Base-by-base conservation (phyloP, 2,113 vertebrate species). In the Sinocyclocheilus maitianheensis region DNA sequence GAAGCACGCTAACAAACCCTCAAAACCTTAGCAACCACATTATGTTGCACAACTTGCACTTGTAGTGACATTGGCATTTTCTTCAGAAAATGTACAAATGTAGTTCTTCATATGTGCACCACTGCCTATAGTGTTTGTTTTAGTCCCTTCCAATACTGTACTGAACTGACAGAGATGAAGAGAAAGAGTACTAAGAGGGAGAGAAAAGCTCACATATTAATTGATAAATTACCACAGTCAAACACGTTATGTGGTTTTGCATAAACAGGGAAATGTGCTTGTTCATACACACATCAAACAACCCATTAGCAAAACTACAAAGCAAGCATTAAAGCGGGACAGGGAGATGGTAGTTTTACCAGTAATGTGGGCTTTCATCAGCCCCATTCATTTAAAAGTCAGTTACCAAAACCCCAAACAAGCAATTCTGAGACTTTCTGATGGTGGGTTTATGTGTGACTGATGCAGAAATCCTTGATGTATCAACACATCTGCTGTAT, bases 221-320 rank as follows among this genome's bases (percentile, higher is more conserved):
- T 43, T 80, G 77, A 63, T 63, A 24, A 43, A 80, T 62, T 63
- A 63, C 20, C 20, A 7, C 18, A 79, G 77, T 79, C 34, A 79
- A 79, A 79, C 30, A 13, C 13, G 63, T 80, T 24, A 78, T 53
- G 34, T 24, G 22, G 34, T 62, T 80, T 62, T 43, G 18, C 55
- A 48, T 63, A 46, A 37, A 84, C 40, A 77, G 55, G 48, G 14
- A 63, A 65, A 76, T 86, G 74, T 48, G 34, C 40, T 53, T 84
- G 71, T 26, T 84, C 30, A 24, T 60, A 72, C 77, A 72, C 77
- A 69, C 79, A 62, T 43, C 26, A 72, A 71, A 34, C 37, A 71
- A 79, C 34, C 63, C 62, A 51, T 77, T 77, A 77, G 46, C 26
- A 85, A 55, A 78, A 14, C 37, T 58, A 60, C 71, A 84, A 46